Evolutionary conservation across 2,888 invertebrate genomes (phyloP).

Genomic region (Abrostola triplasia): DNA sequence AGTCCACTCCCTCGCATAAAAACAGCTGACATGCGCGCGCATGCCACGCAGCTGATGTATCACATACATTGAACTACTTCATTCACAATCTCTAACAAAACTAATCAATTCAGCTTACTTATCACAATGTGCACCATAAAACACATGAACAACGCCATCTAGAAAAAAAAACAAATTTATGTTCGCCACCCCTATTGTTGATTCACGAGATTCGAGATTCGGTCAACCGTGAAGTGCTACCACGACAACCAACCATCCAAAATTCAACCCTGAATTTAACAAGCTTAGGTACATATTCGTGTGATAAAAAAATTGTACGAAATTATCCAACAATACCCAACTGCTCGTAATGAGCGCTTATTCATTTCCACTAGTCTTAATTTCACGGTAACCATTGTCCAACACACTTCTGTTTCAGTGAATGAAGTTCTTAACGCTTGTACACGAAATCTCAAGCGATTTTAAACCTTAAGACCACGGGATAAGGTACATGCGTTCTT

Average conservation of each 20-base stretch:
- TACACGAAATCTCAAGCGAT: slow-evolving; percentile 35
- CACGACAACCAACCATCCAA: neutral
- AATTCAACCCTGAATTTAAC: neutral
- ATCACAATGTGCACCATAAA: slow-evolving; percentile 48
- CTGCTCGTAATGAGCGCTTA: slow-evolving; percentile 71
- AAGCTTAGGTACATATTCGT: slow-evolving; percentile 6
- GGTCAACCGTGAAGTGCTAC: slow-evolving; percentile 45
- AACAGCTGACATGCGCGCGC: slow-evolving; percentile 22
- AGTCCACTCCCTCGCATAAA: neutral
- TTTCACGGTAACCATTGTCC: slow-evolving; percentile 76
- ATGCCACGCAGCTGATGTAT: slow-evolving; percentile 37
- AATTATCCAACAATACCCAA: slow-evolving; percentile 52
- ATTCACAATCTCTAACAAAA: slow-evolving; percentile 44
- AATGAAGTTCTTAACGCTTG: slow-evolving; percentile 61
- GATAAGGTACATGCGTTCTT: slow-evolving; percentile 37
- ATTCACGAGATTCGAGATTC: slow-evolving; percentile 47
- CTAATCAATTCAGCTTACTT: slow-evolving; percentile 44
- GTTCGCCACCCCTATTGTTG: slow-evolving; percentile 45
- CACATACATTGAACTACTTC: slow-evolving; percentile 36
- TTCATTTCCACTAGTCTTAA: slow-evolving; percentile 73
- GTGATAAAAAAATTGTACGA: slow-evolving; percentile 16
- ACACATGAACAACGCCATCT: slow-evolving; percentile 45
- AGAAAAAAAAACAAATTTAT: slow-evolving; percentile 47
- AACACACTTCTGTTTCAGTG: slow-evolving; percentile 73
- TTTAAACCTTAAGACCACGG: slow-evolving; percentile 41